Evolutionary conservation across 2,797 vertebrate genomes (phyloP), one percentile per base, ranked within the genome.

Genomic region (Microchirus variegatus): DNA sequence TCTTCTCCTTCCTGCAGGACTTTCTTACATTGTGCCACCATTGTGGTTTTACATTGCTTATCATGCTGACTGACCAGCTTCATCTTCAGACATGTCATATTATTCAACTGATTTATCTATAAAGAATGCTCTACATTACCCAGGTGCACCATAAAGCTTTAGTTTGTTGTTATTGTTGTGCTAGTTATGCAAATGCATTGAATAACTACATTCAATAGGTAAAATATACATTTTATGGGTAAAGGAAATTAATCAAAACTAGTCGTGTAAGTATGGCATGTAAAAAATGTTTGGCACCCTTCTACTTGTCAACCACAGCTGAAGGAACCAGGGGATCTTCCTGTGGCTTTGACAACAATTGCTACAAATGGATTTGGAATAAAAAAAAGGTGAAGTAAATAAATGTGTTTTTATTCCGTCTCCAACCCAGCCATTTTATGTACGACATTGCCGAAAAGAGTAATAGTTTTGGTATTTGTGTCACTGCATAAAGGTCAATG

Each of bases 401-500:
- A 42, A 13, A 37, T 15, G 22, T 56, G 14, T 58, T 16, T 51
- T 57, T 22, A 9, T 36, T 13, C 36, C 43, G 37, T 35, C 37
- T 67, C 11, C 9, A 22, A 16, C n/a, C 15, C 6, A 42, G 36
- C 1, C 17, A 53, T 51, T 69, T 56, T 12, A 53, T 63, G 44
- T 44, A 9, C 15, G 9, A 45, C 37, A 43, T 13, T 11, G 41
- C 49, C 49, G 53, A 18, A 49, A 70, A 74, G 66, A 78, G 38
- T 60, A 56, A 78, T 71, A 26, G 63, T 58, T 73, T 61, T 72
- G 67, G 63, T 75, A 73, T 76, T 75, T 81, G 42, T 70, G 66
- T 66, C 51, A 53, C 26, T 65, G 10, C 35, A 19, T 73, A 70
- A 90, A 83, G 69, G 74, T 82, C 75, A 73, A 56, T 58, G 72